Evolutionary conservation across 2,888 invertebrate species (phyloP).

Genomic region (Teleiodes luculella): DNA sequence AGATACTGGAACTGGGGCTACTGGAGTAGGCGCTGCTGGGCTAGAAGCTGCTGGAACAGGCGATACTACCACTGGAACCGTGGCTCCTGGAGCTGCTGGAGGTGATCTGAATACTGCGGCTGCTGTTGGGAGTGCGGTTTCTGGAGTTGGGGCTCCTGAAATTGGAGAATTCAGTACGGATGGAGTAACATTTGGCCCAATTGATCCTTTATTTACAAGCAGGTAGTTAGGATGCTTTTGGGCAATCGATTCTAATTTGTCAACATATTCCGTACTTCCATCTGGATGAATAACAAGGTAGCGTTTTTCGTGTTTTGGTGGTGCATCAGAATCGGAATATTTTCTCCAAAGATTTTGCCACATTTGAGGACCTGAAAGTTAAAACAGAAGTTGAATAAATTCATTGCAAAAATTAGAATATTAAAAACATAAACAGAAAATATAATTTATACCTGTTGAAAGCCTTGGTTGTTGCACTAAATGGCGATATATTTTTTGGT

Average conservation of each 20-base stretch:
- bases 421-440: no score
- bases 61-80: no score
- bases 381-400: not conserved
- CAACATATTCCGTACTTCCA: constrained; percentile 42
- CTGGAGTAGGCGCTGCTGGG: no score
- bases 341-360: not conserved
- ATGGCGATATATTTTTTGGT: no score
- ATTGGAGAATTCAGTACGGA: no score
- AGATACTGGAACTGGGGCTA: no score
- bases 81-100: no score
- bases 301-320: constrained; percentile 29
- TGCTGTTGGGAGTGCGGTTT: not conserved
- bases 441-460: no score
- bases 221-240: constrained; percentile 34
- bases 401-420: no score
- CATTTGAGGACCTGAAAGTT: not conserved
- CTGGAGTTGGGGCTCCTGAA: not conserved
- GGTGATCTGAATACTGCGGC: not conserved
- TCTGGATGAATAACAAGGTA: constrained; percentile 43
- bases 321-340: constrained; percentile 19
- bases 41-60: no score
- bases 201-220: constrained; percentile 23
- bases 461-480: no score
- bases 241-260: constrained; percentile 33
- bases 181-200: not conserved